Evolutionary conservation across 2,113 vertebrate genomes (phyloP), one percentile per base, ranked within the genome.

Genomic region (Ahaetulla prasina): DNA sequence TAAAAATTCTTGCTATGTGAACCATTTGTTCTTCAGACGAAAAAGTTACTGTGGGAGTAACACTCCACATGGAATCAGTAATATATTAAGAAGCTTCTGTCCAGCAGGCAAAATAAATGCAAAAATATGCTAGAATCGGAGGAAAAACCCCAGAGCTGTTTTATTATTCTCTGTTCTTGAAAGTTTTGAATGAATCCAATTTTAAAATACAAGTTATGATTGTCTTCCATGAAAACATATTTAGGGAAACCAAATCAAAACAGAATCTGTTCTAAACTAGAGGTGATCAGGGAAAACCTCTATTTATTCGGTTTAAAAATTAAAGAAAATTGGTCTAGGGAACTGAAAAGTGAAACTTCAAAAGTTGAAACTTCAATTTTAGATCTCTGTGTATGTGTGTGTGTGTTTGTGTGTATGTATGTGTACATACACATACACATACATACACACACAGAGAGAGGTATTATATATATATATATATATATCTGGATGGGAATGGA

Each of bases 161-260:
- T 35, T 57, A 54, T 63, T 53, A 25, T 91, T 85, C 91, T 89
- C 30, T 57, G 88, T 52, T 16, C 52, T 89, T 30, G n/a, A 90
- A 89, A 85, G 49, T 11, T 74, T 39, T 23, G 88, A 84, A 35
- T 74, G 55, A 43, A 54, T 93, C 54, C 4, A 10, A 39, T 87
- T 84, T 54, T 22, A 35, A 47, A 89, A 63, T 57, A n/a, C 18
- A 4, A 85, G 25, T 35, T 91, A 94, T 92, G 92, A 93, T 94
- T 94, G 22, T 6, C 85, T 90, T 91, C 80, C 50, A 94, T 57
- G 50, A 91, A 91, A 91, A 57, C 47, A 45, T n/a, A 92, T 94
- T 94, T 90, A 92, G 94, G 92, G 60, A 89, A 94, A 89, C 49
- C 39, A 52, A 89, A 94, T 93, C 85, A 50, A 94, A 22, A 54